Conservation (phyloP, 2,888 invertebrate species). For the Thecocarcelia acutangulata region DNA sequence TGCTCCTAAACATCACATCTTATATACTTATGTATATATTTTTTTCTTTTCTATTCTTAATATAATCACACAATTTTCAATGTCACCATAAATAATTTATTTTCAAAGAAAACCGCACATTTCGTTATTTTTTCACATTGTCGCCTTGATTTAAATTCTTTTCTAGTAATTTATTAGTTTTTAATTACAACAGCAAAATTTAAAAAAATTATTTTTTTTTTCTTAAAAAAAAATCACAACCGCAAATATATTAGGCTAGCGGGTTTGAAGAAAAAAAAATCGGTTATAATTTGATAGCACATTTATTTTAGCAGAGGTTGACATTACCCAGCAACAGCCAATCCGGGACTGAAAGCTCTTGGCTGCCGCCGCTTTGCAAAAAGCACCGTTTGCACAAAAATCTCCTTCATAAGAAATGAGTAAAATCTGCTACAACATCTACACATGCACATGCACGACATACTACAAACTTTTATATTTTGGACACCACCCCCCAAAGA, state of each 20-base stretch:
- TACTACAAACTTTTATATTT: background rate
- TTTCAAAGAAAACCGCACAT: conserved; percentile 28
- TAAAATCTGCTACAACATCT: conserved; percentile 34
- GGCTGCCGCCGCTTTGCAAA: conserved; percentile 74
- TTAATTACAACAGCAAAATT: conserved; percentile 42
- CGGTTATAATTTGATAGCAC: conserved; percentile 47
- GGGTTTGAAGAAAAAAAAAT: conserved; percentile 61
- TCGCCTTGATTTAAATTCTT: background rate
- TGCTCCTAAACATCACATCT: too few species aligned
- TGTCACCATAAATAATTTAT: conserved; percentile 50
- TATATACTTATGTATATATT: background rate
- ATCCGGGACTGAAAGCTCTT: conserved; percentile 81
- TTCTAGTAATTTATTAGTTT: conserved; percentile 45
- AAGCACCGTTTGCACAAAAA: conserved; percentile 63
- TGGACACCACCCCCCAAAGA: conserved; percentile 1
- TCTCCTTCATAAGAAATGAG: conserved; percentile 33
- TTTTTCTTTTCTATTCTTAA: conserved; percentile 7
- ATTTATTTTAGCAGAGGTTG: conserved; percentile 54
- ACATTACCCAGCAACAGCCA: conserved; percentile 80
- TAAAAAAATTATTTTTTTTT: conserved; percentile 20
- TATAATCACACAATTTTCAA: conserved; percentile 47
- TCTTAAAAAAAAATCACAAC: conserved; percentile 66
- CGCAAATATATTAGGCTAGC: conserved; percentile 70
- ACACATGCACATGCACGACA: background rate
- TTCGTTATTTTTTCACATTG: conserved; percentile 8